phyloP scores from a whole-genome alignment of 2,113 vertebrate species.

The Azemiops feae region DNA sequence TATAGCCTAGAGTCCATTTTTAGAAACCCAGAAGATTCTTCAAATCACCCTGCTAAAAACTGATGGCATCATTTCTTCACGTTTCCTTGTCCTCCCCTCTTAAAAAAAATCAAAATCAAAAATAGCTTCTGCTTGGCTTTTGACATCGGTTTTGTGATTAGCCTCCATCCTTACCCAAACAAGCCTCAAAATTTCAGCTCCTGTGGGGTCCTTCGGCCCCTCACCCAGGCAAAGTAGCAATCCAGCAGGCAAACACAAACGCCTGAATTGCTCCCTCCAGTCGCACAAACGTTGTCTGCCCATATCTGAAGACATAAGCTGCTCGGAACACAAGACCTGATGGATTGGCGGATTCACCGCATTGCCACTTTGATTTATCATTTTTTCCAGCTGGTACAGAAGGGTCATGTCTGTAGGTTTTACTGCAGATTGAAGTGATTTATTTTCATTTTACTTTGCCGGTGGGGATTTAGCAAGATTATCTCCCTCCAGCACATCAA shows the following conservation, averaged over 20 bases:
- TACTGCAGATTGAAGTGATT: slow-evolving; percentile 24
- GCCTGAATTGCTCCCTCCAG: not conserved
- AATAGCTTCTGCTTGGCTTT: too few relatives aligned
- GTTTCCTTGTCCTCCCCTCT: not conserved
- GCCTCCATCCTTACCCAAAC: too few relatives aligned
- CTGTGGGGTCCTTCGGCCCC: too few relatives aligned
- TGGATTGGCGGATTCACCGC: not conserved
- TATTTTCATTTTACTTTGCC: slow-evolving; percentile 41
- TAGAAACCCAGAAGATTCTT: too few relatives aligned
- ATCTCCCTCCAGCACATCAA: slow-evolving; percentile 21
- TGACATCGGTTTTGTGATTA: too few relatives aligned
- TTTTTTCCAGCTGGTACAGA: slow-evolving; percentile 18
- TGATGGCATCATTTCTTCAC: too few relatives aligned
- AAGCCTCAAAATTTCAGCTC: too few relatives aligned
- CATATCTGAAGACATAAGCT: not conserved
- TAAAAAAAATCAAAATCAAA: too few relatives aligned
- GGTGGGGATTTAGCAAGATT: slow-evolving; percentile 37
- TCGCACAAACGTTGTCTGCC: not conserved
- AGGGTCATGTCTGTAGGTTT: slow-evolving; percentile 35
- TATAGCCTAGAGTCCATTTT: too few relatives aligned
- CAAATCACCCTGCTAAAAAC: too few relatives aligned
- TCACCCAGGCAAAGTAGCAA: too few relatives aligned
- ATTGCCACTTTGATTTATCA: not conserved
- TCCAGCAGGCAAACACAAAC: not conserved
- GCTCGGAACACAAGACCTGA: not conserved